These are phyloP conservation scores for Chaenocephalus aceratus DNA, from an alignment of 2,113 vertebrate species.

Conservation along the genomic window DNA sequence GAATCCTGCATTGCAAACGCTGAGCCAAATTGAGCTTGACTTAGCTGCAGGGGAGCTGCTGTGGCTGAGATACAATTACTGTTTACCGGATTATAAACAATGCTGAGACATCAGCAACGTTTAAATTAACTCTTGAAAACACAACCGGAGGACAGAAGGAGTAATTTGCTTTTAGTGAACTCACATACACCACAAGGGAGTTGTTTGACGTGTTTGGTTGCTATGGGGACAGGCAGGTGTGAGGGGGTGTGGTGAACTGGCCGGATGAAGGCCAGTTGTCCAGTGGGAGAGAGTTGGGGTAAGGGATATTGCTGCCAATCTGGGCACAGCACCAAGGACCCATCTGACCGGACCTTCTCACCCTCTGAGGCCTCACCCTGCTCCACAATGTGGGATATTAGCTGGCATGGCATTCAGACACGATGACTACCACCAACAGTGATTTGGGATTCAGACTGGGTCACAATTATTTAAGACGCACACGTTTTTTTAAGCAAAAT, in stretches of 20 bases:
- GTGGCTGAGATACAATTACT: constrained; percentile 12
- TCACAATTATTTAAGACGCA: background rate
- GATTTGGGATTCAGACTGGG: background rate
- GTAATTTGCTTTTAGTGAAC: constrained; percentile 3
- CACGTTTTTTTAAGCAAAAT: background rate
- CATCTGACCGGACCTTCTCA: constrained; percentile 15
- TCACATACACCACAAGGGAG: constrained; percentile 11
- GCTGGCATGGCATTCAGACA: constrained; percentile 12
- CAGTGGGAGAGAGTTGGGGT: constrained; percentile 28
- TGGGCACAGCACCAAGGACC: constrained; percentile 25
- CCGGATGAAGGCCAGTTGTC: constrained; percentile 57
- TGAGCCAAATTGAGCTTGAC: constrained; percentile 49
- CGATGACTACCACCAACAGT: background rate
- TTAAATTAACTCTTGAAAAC: constrained; percentile 11
- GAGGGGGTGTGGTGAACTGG: background rate
- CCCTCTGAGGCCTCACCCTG: constrained; percentile 36
- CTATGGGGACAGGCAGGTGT: constrained; percentile 56
- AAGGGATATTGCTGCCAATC: constrained; percentile 47
- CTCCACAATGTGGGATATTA: constrained; percentile 40
- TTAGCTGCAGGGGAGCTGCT: constrained; percentile 21
- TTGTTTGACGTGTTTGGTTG: constrained; percentile 62
- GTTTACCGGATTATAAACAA: constrained; percentile 46
- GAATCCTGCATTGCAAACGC: constrained; percentile 8
- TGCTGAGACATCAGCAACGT: constrained; percentile 21
- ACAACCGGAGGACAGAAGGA: constrained; percentile 15